Conservation (phyloP, 2,888 invertebrate genomes). For the Fissipunctia ypsillon region DNA sequence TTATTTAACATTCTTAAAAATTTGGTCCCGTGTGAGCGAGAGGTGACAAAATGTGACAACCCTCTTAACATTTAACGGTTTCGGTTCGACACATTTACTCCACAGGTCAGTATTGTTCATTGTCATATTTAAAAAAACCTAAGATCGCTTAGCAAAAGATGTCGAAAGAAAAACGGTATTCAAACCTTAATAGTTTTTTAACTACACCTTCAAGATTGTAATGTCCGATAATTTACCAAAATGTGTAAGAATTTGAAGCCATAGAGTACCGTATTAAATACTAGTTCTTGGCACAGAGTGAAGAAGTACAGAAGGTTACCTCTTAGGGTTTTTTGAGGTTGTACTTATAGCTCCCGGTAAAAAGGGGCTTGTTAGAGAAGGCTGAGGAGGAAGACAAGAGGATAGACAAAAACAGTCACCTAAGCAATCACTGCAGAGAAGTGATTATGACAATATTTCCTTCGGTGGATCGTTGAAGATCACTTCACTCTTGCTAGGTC, state of each 20-base stretch:
- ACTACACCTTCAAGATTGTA: constrained; percentile 36
- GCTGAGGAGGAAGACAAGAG: too few species aligned
- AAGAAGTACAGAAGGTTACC: constrained; percentile 15
- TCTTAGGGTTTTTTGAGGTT: not conserved
- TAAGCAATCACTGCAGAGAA: not conserved
- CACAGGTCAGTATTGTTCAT: constrained; percentile 5
- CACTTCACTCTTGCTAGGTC: not conserved
- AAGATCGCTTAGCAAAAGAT: constrained; percentile 19
- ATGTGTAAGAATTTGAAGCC: constrained; percentile 46
- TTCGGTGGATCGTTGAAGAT: not conserved
- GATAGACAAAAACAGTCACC: not conserved
- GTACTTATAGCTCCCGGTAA: not conserved
- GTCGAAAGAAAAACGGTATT: constrained; percentile 48
- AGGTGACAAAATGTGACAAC: too few species aligned
- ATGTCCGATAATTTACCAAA: constrained; percentile 46
- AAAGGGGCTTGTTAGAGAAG: not conserved
- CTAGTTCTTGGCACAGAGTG: constrained; percentile 21
- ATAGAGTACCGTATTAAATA: constrained; percentile 51
- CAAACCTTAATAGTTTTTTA: constrained; percentile 58
- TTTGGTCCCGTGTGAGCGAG: too few species aligned
- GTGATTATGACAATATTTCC: not conserved
- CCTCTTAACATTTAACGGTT: constrained; percentile 32
- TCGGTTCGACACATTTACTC: constrained; percentile 20
- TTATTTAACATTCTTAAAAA: too few species aligned
- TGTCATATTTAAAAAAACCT: constrained; percentile 14